Evolutionary conservation across 2,113 vertebrate species (phyloP).

Genomic region (Ceyx margarethae): DNA sequence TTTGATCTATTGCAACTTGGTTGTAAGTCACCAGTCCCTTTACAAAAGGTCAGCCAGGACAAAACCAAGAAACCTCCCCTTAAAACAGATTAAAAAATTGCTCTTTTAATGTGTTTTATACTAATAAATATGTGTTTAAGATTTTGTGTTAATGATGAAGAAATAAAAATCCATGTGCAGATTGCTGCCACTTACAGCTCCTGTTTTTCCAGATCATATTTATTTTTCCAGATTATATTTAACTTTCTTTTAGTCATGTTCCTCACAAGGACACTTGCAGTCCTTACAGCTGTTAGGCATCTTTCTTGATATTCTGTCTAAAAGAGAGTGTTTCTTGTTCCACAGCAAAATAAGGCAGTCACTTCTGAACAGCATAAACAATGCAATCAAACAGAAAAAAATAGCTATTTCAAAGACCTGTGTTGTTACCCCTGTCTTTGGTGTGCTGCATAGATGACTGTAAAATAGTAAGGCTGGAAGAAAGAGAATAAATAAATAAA

Average conservation of each 20-base stretch:
- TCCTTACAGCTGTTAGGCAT: neutral
- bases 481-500: neutral
- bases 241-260: neutral
- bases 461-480: neutral
- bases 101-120: neutral
- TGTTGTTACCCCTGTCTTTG: neutral
- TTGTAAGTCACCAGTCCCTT: neutral
- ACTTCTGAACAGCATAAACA: neutral
- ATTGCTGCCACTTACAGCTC: neutral
- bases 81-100: neutral
- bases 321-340: neutral
- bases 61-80: neutral
- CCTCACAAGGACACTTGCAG: neutral
- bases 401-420: neutral
- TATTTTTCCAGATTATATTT: neutral
- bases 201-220: neutral
- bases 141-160: neutral
- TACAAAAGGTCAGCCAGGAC: neutral
- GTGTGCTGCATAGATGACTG: neutral
- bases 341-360: neutral
- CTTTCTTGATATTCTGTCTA: neutral
- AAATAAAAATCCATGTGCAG: neutral
- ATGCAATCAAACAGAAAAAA: neutral
- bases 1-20: neutral
- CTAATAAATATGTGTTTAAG: neutral